Conservation (phyloP, 2,113 vertebrate species). For the Chauna torquata region DNA sequence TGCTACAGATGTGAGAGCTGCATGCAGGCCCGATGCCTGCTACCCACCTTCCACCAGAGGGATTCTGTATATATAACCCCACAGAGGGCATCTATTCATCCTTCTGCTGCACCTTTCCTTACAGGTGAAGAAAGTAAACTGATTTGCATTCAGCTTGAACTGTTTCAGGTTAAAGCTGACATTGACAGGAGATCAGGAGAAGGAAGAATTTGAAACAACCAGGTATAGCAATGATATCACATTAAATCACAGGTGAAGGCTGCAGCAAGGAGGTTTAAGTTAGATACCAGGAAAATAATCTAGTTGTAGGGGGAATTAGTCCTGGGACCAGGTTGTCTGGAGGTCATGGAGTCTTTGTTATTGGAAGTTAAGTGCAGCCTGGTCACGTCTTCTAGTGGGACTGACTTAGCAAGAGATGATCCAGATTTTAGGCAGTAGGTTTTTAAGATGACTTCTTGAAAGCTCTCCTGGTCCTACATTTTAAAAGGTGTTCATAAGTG, state of each 20-base stretch:
- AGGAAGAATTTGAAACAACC: slow-evolving; percentile 78
- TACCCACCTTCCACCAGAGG: background rate
- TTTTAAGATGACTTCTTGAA: background rate
- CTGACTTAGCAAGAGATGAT: background rate
- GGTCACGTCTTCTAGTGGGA: background rate
- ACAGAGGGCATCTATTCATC: background rate
- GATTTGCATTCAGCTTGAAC: slow-evolving; percentile 72
- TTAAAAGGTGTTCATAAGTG: background rate
- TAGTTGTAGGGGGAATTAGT: background rate
- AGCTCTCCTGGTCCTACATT: background rate
- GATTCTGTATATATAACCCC: background rate
- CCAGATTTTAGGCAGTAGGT: background rate
- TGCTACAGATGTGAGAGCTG: background rate
- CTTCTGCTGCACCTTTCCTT: background rate
- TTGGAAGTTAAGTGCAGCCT: background rate
- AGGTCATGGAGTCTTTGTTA: background rate
- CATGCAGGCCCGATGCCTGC: background rate
- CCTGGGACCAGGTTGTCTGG: background rate
- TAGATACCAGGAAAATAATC: background rate
- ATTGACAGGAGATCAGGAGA: slow-evolving; percentile 70
- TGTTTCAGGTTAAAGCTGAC: slow-evolving; percentile 76
- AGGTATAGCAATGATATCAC: background rate
- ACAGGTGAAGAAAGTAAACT: slow-evolving; percentile 75
- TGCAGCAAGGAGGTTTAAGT: background rate
- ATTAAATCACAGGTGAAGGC: background rate